phyloP scores from a whole-genome alignment of 2,888 invertebrate species.

The Nasonia oneida region DNA sequence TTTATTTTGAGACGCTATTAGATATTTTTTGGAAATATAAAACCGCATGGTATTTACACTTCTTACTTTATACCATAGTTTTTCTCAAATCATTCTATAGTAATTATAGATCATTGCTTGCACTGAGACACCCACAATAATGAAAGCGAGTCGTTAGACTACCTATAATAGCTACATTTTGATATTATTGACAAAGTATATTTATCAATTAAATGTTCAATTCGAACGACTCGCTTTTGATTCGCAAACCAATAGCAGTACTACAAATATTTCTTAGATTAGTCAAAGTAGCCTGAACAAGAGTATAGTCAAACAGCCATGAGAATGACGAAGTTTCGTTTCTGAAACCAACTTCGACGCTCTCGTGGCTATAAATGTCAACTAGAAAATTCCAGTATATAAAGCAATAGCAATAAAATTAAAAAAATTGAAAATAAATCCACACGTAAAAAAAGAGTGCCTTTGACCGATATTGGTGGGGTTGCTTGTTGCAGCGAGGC shows the following conservation, averaged over 20 bases:
- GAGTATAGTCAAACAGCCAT: background rate
- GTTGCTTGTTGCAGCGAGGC: slow-evolving; percentile 79
- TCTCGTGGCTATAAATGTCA: slow-evolving; percentile 10
- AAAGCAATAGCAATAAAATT: slow-evolving; percentile 20
- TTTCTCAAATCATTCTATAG: slow-evolving; percentile 1
- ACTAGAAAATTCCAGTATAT: slow-evolving; percentile 29
- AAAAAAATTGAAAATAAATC: slow-evolving; percentile 30
- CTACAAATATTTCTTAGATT: slow-evolving; percentile 5
- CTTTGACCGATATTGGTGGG: slow-evolving; percentile 72
- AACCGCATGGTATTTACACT: slow-evolving; percentile 39
- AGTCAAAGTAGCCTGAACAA: background rate
- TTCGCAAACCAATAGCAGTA: background rate
- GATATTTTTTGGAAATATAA: slow-evolving; percentile 24
- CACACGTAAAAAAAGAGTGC: slow-evolving; percentile 51
- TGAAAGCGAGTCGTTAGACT: slow-evolving; percentile 37
- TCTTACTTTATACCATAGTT: slow-evolving; percentile 13
- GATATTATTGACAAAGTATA: background rate
- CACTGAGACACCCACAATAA: slow-evolving; percentile 11
- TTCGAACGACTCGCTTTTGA: slow-evolving; percentile 20
- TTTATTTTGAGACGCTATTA: slow-evolving; percentile 34
- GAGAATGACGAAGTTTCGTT: background rate
- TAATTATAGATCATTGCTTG: slow-evolving; percentile 10
- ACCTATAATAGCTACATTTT: background rate
- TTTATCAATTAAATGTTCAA: background rate
- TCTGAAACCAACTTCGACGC: slow-evolving; percentile 26